Base-by-base conservation (phyloP, 2,113 vertebrate genomes). In the Penelope pileata region DNA sequence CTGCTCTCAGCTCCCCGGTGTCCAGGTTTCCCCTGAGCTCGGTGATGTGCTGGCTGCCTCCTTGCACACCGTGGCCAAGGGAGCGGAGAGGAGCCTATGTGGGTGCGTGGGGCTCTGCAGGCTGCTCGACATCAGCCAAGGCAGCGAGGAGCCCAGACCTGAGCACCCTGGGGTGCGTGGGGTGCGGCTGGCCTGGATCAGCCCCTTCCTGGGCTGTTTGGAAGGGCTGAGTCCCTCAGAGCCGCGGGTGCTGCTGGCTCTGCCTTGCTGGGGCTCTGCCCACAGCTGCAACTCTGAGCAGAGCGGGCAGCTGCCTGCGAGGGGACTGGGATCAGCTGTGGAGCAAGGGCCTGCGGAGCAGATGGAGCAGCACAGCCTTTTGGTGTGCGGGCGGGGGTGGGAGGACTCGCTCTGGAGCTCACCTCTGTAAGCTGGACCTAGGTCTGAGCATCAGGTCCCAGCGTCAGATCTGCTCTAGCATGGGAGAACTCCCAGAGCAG, bases 161-260 rank as follows among this genome's bases (percentile, higher is more conserved):
- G 32, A 30, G 80, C 38, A 1, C 2, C 10, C 1, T 27, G 30
- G 34, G 1, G 1, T 26, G 42, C n/a, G 10, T 0, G 0, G 64
- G 24, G n/a, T 53, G 60, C 75, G 70, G 69, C 74, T n/a, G 63
- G 4, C 4, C n/a, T n/a, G n/a, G n/a, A n/a, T n/a, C n/a, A n/a
- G n/a, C n/a, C n/a, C n/a, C n/a, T n/a, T n/a, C n/a, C n/a, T n/a
- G n/a, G 30, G 53, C 29, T 32, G 16, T 32, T 30, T 32, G 53
- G 17, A 56, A 32, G 30, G 53, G 29, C 53, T 56, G 53, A 56
- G 53, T 30, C 26, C 10, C 53, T 17, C 17, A 2, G 30, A 70
- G 10, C 67, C 4, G 8, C 24, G 43, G 30, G 3, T 50, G 62
- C 50, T 3, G 1, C 59, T 56, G 54, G 21, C 74, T 66, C 0